Percentiles rank a stretch among this genome's conserved stretches.
Evolutionary conservation across 2,888 invertebrate species (phyloP).

Genomic region (Mythimna ferrago): DNA sequence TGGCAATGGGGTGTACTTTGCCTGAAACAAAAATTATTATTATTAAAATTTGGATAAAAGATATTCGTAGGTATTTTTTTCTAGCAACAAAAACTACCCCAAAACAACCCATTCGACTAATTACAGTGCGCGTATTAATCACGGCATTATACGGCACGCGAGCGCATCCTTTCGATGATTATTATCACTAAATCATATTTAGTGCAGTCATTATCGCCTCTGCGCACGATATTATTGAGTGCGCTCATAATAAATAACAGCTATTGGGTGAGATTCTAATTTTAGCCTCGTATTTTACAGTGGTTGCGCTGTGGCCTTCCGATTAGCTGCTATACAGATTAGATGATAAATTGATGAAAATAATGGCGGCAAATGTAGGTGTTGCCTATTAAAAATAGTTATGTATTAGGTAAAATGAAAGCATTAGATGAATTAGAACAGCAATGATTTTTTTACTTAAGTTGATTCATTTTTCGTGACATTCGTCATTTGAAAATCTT

Average conservation of each 20-base stretch:
- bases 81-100: conserved; percentile 22
- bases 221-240: conserved; percentile 69
- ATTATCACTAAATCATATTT: conserved; percentile 83
- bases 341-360: conserved; percentile 60
- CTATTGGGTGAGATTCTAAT: conserved; percentile 75
- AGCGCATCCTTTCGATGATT: conserved; percentile 74
- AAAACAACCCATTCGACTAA: conserved; percentile 57
- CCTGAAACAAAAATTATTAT: too few species aligned
- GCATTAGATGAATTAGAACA: neutral
- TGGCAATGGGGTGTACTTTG: too few species aligned
- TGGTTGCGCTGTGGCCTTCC: conserved; percentile 63
- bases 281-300: conserved; percentile 72
- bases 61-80: conserved; percentile 7
- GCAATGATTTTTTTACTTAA: neutral
- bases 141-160: conserved; percentile 66
- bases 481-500: too few species aligned
- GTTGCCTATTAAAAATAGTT: neutral
- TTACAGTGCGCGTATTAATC: conserved; percentile 67
- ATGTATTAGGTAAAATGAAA: neutral
- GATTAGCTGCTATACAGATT: conserved; percentile 67
- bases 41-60: too few species aligned
- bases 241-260: conserved; percentile 78
- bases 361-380: conserved; percentile 20
- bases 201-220: conserved; percentile 82
- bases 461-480: neutral